Evolutionary conservation across 2,797 vertebrate genomes (phyloP).

Genomic region (Sebastes glaucus): DNA sequence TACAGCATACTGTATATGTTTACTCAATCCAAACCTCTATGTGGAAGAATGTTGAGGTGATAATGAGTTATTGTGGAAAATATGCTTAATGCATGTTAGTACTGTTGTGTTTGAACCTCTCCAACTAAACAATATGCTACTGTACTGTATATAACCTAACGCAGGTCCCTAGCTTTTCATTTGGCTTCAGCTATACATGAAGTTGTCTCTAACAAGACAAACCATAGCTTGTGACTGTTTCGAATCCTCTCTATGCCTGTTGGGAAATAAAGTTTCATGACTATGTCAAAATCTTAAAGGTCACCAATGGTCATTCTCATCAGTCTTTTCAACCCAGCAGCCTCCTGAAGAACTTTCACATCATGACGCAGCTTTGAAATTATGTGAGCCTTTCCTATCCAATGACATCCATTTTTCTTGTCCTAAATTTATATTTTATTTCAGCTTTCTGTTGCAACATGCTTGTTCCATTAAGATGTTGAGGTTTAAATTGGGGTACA

Average conservation of each 20-base stretch:
- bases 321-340: conserved; percentile 12
- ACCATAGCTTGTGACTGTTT: conserved; percentile 7
- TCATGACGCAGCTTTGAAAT: not conserved
- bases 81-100: not conserved
- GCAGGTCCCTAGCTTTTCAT: not conserved
- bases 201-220: not conserved
- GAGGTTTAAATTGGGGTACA: not conserved
- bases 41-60: not conserved
- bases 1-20: not conserved
- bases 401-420: not conserved
- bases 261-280: conserved; percentile 41
- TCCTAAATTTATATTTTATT: not conserved
- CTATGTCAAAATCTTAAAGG: conserved; percentile 56
- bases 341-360: conserved; percentile 4
- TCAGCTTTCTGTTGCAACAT: not conserved
- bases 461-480: not conserved
- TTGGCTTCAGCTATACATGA: not conserved
- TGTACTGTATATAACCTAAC: not conserved
- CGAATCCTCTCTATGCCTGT: conserved; percentile 2
- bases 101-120: not conserved
- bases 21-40: not conserved
- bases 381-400: not conserved
- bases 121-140: not conserved
- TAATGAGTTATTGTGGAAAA: not conserved
- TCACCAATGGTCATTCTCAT: conserved; percentile 41